Evolutionary conservation across 2,888 invertebrate species (phyloP), one percentile per base, ranked within the genome.

Genomic region (Lordiphosa andalusiaca): DNA sequence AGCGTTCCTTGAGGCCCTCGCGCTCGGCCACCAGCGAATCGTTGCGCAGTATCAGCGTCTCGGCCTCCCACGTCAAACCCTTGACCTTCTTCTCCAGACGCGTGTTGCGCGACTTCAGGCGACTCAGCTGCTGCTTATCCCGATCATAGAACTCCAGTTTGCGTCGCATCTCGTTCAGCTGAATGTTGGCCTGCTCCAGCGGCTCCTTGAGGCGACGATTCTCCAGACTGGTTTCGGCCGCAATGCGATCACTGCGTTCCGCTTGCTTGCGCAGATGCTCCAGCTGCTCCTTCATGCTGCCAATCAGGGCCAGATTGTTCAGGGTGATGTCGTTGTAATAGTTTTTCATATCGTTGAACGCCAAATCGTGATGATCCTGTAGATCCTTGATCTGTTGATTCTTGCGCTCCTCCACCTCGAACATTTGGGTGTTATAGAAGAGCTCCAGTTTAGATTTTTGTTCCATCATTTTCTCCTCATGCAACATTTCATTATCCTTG

Each of bases 321-420:
- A 97, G 90, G 0, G 97, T 97, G 51, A 98, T 97, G 81, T 98
- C 97, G 84, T 97, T 97, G 86, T 98, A 98, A 90, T 98, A 98
- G 88, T 95, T 95, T 88, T 97, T 98, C 90, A 98, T 94, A 87
- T 98, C 96, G 40, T 93, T 92, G 87, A 97, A 96, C 0, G 96
- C 94, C 73, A 93, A 93, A 67, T 96, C 96, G 85, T 98, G 97
- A 81, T 94, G 93, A 35, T 92, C 91, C 67, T 95, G 95, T 60
- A 98, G 89, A 37, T 94, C 94, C 7, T 93, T 92, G 4, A 98
- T 92, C 86, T 97, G 97, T 49, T 93, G 93, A 89, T 97, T 97
- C 90, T 98, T 98, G 39, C 96, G 92, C 85, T 97, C 97, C 87
- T 97, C 97, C 6, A 97, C 93, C 90, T 98, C 96, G 48, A 94